phyloP scores from a whole-genome alignment of 2,888 invertebrate genomes.

The Drosophila limbata region DNA sequence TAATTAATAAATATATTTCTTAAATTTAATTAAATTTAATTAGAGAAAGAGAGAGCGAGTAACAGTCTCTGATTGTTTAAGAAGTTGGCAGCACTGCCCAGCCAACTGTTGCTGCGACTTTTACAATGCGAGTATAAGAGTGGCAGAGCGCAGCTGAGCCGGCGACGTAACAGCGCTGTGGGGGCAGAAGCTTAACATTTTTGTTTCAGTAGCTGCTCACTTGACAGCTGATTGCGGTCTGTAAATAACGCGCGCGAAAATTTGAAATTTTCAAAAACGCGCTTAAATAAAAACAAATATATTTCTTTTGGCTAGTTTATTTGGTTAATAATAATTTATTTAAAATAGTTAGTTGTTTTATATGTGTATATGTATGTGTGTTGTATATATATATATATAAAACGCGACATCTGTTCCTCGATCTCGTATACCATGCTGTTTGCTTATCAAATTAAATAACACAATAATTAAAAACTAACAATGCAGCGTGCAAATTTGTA shows the following conservation, averaged over 20 bases:
- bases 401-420: slow-evolving; percentile 57
- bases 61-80: neutral
- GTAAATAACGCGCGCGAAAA: too few relatives aligned
- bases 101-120: slow-evolving; percentile 35
- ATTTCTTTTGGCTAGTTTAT: slow-evolving; percentile 74
- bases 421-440: slow-evolving; percentile 69
- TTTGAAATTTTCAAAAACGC: too few relatives aligned
- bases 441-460: slow-evolving; percentile 75
- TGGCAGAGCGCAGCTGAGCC: too few relatives aligned
- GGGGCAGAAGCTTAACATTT: too few relatives aligned
- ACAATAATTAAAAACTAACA: slow-evolving; percentile 78
- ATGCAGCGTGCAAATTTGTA: slow-evolving; percentile 64
- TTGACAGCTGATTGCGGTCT: too few relatives aligned
- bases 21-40: too few relatives aligned
- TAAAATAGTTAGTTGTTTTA: slow-evolving; percentile 68
- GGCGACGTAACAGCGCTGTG: too few relatives aligned
- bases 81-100: slow-evolving; percentile 25
- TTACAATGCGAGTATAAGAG: neutral
- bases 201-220: too few relatives aligned
- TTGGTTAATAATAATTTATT: slow-evolving; percentile 78
- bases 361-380: slow-evolving; percentile 42
- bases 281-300: slow-evolving; percentile 8
- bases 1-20: too few relatives aligned
- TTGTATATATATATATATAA: slow-evolving; percentile 58
- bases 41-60: too few relatives aligned